Conservation (phyloP, 2,797 vertebrate genomes). For the Merluccius polli region DNA sequence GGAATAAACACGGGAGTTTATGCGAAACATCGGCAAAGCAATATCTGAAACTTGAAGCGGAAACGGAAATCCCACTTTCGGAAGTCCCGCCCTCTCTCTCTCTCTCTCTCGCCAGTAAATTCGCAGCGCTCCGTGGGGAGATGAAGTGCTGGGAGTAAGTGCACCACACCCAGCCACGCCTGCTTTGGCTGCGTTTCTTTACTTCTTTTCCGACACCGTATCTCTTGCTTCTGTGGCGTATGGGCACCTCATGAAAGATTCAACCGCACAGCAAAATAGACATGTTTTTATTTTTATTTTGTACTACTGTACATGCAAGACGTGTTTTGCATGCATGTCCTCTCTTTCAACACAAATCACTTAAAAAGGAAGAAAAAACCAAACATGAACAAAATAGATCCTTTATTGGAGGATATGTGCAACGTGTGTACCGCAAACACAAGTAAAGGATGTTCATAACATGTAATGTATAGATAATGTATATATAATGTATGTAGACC, state of each 20-base stretch:
- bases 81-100: no score
- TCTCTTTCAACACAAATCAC: not conserved
- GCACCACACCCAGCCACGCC: no score
- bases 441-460: not conserved
- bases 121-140: no score
- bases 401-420: constrained; percentile 51
- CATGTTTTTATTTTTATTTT: not conserved
- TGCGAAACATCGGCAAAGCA: no score
- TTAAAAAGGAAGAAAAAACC: constrained; percentile 18
- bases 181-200: no score
- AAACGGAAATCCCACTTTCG: no score
- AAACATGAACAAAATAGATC: constrained; percentile 59
- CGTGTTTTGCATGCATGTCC: not conserved
- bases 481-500: not conserved
- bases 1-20: no score
- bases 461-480: not conserved
- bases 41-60: no score
- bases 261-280: not conserved
- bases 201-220: not conserved
- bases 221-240: not conserved
- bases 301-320: not conserved
- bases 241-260: not conserved
- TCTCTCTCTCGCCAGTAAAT: not conserved
- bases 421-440: constrained; percentile 12
- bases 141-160: no score